Evolutionary conservation across 2,113 vertebrate species (phyloP).

Genomic region (Ceratotherium simum): DNA sequence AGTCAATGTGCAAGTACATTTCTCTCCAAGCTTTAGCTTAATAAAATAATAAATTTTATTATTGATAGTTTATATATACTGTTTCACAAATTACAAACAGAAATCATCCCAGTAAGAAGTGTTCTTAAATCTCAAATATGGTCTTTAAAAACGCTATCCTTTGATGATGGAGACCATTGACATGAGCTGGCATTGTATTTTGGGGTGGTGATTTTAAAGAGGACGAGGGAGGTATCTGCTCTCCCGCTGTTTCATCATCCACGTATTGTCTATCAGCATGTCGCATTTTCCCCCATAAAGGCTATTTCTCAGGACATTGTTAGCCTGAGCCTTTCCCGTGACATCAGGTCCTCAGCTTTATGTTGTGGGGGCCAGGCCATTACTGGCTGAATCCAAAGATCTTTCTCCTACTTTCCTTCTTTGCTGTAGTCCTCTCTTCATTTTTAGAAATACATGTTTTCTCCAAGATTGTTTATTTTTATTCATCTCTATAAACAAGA

Average conservation of each 20-base stretch:
- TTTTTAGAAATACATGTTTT: not conserved
- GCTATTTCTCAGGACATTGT: not conserved
- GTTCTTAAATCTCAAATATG: not conserved
- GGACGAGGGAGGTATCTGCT: not conserved
- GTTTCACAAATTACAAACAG: not conserved
- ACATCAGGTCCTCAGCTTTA: not conserved
- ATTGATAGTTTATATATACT: not conserved
- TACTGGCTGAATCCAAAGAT: not conserved
- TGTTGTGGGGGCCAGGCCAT: not conserved
- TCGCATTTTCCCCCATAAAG: not conserved
- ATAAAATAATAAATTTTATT: slow-evolving; percentile 16
- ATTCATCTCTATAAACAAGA: not conserved
- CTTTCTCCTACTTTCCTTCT: not conserved
- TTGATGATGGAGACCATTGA: not conserved
- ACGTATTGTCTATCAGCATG: fast-evolving
- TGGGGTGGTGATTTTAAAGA: slow-evolving; percentile 7
- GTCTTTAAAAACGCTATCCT: not conserved
- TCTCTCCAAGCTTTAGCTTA: not conserved
- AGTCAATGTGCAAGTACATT: not conserved
- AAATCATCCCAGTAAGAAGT: not conserved
- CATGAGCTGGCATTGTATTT: not conserved
- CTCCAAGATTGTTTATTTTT: not conserved
- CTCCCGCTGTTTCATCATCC: not conserved
- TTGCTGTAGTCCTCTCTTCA: not conserved
- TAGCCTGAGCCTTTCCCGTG: not conserved